A percentile compares a stretch with the other conserved stretches of the same genome.
Conservation (phyloP, 2,797 vertebrate species). For the Cephalopachus bancanus region DNA sequence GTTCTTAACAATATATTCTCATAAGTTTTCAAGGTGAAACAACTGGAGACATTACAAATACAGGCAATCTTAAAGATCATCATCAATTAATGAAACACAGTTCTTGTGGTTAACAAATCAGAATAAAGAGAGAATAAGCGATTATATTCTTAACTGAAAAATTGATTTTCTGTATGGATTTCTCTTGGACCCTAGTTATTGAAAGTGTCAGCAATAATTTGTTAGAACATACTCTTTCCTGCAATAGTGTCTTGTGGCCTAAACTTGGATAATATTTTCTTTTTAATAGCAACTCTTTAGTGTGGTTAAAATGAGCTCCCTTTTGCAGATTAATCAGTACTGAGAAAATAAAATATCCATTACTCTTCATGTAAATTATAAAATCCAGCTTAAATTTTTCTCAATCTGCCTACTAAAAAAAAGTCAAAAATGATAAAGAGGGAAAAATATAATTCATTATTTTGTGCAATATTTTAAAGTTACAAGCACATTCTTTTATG, state of each 20-base stretch:
- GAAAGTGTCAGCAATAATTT: conserved; percentile 31
- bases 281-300: not conserved
- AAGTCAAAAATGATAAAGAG: not conserved
- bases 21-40: not conserved
- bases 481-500: not conserved
- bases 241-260: not conserved
- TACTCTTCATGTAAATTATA: not conserved
- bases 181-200: not conserved
- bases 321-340: not conserved
- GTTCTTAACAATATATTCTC: not conserved
- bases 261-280: not conserved
- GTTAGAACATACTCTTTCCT: not conserved
- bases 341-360: not conserved
- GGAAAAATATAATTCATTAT: not conserved
- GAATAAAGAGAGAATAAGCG: not conserved
- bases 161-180: not conserved
- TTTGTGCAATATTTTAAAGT: not conserved
- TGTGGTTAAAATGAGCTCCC: not conserved
- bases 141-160: conserved; percentile 22
- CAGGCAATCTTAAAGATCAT: not conserved
- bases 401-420: not conserved
- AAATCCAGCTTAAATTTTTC: not conserved
- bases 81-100: not conserved
- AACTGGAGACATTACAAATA: not conserved
- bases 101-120: not conserved